phyloP scores from a whole-genome alignment of 2,797 vertebrate genomes.

The Myoxocephalus aenaeus region DNA sequence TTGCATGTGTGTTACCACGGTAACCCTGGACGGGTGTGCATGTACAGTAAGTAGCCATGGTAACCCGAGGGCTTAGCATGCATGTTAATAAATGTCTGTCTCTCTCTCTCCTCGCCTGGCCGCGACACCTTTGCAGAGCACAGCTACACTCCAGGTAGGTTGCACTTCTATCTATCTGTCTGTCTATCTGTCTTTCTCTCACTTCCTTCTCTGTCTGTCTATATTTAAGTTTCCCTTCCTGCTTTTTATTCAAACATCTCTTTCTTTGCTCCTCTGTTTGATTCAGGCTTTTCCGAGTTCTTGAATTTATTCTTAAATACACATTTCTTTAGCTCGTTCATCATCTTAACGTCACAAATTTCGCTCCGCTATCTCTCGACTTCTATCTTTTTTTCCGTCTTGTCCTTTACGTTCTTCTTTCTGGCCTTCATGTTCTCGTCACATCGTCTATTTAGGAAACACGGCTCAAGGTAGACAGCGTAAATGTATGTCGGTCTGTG shows the following conservation, averaged over 20 bases:
- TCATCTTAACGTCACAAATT: neutral
- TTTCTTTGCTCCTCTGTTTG: constrained; percentile 29
- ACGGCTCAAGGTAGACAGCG: constrained; percentile 39
- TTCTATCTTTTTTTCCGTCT: constrained; percentile 19
- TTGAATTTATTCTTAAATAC: constrained; percentile 54
- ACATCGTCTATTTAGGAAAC: constrained; percentile 29
- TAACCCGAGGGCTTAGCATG: constrained; percentile 92
- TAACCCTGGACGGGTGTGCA: constrained; percentile 80
- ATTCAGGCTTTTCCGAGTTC: constrained; percentile 12
- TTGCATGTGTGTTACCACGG: constrained; percentile 77
- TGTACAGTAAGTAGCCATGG: constrained; percentile 96
- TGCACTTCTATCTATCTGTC: constrained; percentile 75
- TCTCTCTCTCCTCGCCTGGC: constrained; percentile 97
- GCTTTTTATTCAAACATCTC: constrained; percentile 26
- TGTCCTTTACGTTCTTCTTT: constrained; percentile 27
- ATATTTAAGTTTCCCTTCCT: constrained; percentile 26
- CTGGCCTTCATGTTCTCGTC: constrained; percentile 30
- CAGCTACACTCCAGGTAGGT: constrained; percentile 99
- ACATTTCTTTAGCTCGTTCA: constrained; percentile 23
- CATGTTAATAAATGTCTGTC: constrained; percentile 99
- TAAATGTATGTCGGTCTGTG: constrained; percentile 61
- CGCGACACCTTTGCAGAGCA: constrained; percentile 94
- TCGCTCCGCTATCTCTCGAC: neutral
- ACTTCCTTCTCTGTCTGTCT: constrained; percentile 28
- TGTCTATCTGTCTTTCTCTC: constrained; percentile 3